Conservation (phyloP, 2,888 invertebrate genomes). For the Hirudinaria manillensis region DNA sequence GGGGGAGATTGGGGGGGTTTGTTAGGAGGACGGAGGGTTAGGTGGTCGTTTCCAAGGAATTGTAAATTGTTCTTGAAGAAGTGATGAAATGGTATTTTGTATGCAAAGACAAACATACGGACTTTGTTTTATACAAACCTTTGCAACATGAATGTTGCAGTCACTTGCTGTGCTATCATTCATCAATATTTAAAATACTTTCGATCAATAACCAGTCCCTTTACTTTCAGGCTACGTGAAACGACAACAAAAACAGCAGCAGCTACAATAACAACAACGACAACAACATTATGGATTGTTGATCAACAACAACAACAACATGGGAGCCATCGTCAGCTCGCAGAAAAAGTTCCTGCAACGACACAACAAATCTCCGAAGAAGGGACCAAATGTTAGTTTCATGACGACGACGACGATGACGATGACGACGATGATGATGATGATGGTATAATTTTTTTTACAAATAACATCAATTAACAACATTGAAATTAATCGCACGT, state of each 20-base stretch:
- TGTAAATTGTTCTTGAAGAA: too few species aligned
- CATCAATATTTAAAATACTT: too few species aligned
- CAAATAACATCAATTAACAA: neutral
- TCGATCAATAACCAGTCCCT: neutral
- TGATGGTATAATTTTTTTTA: neutral
- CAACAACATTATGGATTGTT: neutral
- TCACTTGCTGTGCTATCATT: too few species aligned
- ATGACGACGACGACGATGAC: constrained; percentile 3
- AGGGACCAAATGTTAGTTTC: too few species aligned
- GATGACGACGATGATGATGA: neutral
- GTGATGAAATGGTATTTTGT: too few species aligned
- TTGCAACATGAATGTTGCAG: too few species aligned
- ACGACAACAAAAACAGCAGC: neutral
- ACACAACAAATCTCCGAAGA: neutral
- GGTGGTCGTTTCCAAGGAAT: too few species aligned
- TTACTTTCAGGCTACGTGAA: neutral
- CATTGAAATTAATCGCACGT: too few species aligned
- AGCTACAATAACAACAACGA: neutral
- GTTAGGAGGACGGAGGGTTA: too few species aligned
- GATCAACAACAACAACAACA: neutral
- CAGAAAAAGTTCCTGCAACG: constrained; percentile 5
- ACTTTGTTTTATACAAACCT: too few species aligned
- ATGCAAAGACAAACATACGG: too few species aligned
- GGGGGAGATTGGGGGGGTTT: too few species aligned
- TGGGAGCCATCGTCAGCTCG: constrained; percentile 9